Conservation (phyloP, 2,797 vertebrate species). For the Argya squamiceps region DNA sequence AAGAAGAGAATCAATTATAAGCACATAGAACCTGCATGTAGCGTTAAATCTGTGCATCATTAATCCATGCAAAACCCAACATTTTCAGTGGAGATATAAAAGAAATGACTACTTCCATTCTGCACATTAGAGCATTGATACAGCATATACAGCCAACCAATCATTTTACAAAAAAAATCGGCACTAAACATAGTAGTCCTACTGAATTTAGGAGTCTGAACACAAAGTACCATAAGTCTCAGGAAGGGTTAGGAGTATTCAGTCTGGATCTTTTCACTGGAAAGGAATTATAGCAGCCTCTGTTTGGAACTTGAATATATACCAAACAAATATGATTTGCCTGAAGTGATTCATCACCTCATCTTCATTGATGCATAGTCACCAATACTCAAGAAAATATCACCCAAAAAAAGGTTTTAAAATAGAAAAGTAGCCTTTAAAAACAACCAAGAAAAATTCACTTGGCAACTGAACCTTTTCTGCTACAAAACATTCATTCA, state of each 20-base stretch:
- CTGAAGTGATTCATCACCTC: slow-evolving; percentile 1
- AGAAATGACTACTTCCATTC: not conserved
- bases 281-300: not conserved
- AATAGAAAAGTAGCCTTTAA: not conserved
- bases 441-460: not conserved
- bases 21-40: not conserved
- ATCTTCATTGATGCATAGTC: not conserved
- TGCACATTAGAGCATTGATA: not conserved
- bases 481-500: not conserved
- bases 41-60: not conserved
- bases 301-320: not conserved
- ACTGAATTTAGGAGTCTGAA: not conserved
- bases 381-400: not conserved
- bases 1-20: not conserved
- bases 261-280: not conserved
- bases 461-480: not conserved
- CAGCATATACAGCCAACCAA: not conserved
- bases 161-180: not conserved
- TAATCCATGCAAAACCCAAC: not conserved
- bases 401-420: not conserved
- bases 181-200: not conserved
- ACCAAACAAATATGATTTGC: not conserved
- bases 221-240: not conserved
- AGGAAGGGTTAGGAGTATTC: not conserved
- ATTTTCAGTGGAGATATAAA: not conserved